Conservation (phyloP, 2,797 vertebrate genomes). For the Leptodactylus fallax region DNA sequence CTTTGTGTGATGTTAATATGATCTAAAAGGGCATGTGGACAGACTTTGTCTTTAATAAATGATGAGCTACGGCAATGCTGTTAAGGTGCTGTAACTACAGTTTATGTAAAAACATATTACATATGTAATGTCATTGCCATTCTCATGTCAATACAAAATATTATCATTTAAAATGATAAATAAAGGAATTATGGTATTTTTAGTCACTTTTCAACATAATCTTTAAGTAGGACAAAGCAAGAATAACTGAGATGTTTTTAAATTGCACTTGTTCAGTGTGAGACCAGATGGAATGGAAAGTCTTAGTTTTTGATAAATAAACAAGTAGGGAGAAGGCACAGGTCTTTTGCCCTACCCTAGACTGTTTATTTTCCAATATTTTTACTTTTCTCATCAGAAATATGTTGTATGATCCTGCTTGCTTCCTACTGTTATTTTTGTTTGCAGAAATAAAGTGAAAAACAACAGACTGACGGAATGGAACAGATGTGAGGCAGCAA, state of each 20-base stretch:
- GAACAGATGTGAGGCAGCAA: conserved; percentile 46
- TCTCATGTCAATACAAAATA: too few species aligned
- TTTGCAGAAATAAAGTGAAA: conserved; percentile 37
- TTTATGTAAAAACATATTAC: too few species aligned
- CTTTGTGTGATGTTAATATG: too few species aligned
- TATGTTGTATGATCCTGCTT: conserved; percentile 1
- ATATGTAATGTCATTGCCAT: too few species aligned
- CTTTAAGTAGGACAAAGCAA: not conserved
- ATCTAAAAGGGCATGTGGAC: too few species aligned
- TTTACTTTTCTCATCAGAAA: conserved; percentile 24
- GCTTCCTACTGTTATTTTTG: conserved; percentile 36
- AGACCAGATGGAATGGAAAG: not conserved
- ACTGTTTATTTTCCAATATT: conserved; percentile 27
- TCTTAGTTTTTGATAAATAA: not conserved
- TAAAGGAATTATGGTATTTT: too few species aligned
- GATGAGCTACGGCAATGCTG: too few species aligned
- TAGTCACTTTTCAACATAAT: too few species aligned
- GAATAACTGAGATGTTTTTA: not conserved
- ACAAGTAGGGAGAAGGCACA: not conserved
- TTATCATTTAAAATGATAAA: too few species aligned
- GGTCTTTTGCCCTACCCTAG: not conserved
- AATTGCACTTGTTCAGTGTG: not conserved
- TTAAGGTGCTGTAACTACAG: too few species aligned
- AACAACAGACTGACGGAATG: conserved; percentile 30
- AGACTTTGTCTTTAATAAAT: too few species aligned